Evolutionary conservation across 1,140 invertebrate species (phyloP).

Genomic region (Platyura marginata): DNA sequence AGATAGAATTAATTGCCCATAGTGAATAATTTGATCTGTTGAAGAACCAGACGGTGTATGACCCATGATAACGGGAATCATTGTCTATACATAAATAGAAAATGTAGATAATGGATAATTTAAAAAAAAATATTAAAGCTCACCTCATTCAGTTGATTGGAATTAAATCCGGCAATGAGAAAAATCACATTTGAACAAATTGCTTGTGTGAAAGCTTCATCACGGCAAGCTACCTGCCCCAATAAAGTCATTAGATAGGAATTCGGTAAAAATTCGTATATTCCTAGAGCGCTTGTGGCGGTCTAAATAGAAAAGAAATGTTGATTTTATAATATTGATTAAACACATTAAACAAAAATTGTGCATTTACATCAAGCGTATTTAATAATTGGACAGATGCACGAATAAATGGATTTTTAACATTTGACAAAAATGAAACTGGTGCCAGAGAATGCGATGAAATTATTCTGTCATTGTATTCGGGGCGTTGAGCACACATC

Average conservation of each 20-base stretch:
- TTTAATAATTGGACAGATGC: background rate
- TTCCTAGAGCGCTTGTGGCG: slow-evolving; percentile 21
- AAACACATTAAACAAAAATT: background rate
- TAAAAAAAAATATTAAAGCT: slow-evolving; percentile 9
- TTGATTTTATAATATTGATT: background rate
- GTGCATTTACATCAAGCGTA: background rate
- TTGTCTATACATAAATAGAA: background rate
- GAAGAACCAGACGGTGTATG: slow-evolving; percentile 64
- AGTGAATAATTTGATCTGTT: slow-evolving; percentile 54
- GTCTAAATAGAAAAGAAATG: slow-evolving; percentile 2
- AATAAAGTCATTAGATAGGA: slow-evolving; percentile 23
- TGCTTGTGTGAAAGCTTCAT: slow-evolving; percentile 23
- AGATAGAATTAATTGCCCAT: slow-evolving; percentile 33
- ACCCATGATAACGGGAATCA: slow-evolving; percentile 46
- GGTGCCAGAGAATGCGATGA: slow-evolving; percentile 36
- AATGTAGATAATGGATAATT: background rate
- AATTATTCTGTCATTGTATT: slow-evolving; percentile 36
- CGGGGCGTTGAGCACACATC: slow-evolving; percentile 28
- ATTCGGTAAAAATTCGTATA: slow-evolving; percentile 34
- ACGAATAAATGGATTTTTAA: slow-evolving; percentile 30
- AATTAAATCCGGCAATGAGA: slow-evolving; percentile 32
- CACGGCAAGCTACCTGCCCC: slow-evolving; percentile 25
- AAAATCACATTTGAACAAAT: slow-evolving; percentile 39
- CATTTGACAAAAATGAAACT: slow-evolving; percentile 31
- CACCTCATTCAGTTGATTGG: slow-evolving; percentile 31